Base-by-base conservation (phyloP, 2,888 invertebrate species). In the Drosophila limbata region DNA sequence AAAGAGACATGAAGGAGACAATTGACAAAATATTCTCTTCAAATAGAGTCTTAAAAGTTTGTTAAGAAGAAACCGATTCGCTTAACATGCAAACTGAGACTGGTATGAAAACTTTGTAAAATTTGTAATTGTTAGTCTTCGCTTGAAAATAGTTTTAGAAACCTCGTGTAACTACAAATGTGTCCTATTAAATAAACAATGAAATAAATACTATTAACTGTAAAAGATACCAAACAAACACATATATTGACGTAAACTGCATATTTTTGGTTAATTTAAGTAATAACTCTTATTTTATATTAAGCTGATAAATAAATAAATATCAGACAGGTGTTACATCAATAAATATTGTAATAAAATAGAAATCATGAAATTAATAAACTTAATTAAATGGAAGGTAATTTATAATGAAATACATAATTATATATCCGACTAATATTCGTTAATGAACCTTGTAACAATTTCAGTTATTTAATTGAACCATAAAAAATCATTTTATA, bases 11-110 rank as follows among this genome's bases (percentile, higher is more conserved):
- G 47, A 56, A 2, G 55, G 10, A 39, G 15, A 44, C 48, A 53
- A 45, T 37, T 44, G 61, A 53, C 33, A 52, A 61, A n/a, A 8
- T 4, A 52, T 45, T 37, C 28, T 35, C 33, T 42, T 25, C 8
- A 15, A 8, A 37, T 15, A 37, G 47, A 31, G n/a, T 48, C 28
- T n/a, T 11, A 15, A 28, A 15, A 56, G n/a, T n/a, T 50, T 19
- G 19, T 35, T 17, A 19, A 11, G 13, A 48, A 21, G 44, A 57
- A 28, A 31, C 17, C n/a, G 13, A 48, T 11, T 19, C 8, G 17
- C 4, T n/a, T 21, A 37, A 9, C 11, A 11, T n/a, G 1, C 10
- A 17, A n/a, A 48, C n/a, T 35, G 10, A 44, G 25, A 15, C 28
- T 15, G n/a, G 25, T 9, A 21, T 4, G 9, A 19, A 35, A n/a